phyloP scores from a whole-genome alignment of 1,140 invertebrate genomes.

The Epicauta chinensis region DNA sequence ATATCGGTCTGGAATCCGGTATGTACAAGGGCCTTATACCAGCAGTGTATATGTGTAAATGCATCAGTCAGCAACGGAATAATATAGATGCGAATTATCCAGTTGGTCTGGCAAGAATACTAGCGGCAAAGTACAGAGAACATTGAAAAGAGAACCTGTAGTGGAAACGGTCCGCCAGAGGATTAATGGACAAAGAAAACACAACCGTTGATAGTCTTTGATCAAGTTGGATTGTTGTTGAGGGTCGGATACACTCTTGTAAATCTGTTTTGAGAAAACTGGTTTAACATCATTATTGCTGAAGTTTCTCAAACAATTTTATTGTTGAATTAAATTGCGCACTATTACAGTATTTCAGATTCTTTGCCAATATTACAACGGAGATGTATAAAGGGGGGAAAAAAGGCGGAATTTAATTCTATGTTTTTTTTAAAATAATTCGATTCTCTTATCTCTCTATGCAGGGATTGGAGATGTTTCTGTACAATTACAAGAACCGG shows the following conservation, averaged over 20 bases:
- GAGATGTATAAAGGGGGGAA: too few species aligned
- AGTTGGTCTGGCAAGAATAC: constrained; percentile 12
- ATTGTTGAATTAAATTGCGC: too few species aligned
- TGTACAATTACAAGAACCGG: constrained; percentile 59
- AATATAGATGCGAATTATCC: constrained; percentile 14
- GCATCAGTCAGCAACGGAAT: constrained; percentile 13
- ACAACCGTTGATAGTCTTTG: too few species aligned
- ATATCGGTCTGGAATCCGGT: too few species aligned
- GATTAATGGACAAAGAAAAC: constrained; percentile 12
- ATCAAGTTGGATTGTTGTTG: too few species aligned
- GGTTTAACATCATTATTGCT: constrained; percentile 14
- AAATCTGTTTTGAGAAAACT: constrained; percentile 1
- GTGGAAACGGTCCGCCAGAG: constrained; percentile 1
- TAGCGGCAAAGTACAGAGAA: constrained; percentile 11
- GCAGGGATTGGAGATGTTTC: constrained; percentile 63
- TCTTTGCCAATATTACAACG: too few species aligned
- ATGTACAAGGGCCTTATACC: too few species aligned
- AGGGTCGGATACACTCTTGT: too few species aligned
- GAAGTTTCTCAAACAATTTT: background rate
- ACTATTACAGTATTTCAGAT: too few species aligned
- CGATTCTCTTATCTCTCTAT: constrained; percentile 16
- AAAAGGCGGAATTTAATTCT: too few species aligned
- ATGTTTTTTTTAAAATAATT: background rate
- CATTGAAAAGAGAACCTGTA: constrained; percentile 3
- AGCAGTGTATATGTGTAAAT: constrained; percentile 5